These are phyloP conservation scores for Zosterops japonicus DNA, from an alignment of 2,113 vertebrate species.

Conservation along the genomic window DNA sequence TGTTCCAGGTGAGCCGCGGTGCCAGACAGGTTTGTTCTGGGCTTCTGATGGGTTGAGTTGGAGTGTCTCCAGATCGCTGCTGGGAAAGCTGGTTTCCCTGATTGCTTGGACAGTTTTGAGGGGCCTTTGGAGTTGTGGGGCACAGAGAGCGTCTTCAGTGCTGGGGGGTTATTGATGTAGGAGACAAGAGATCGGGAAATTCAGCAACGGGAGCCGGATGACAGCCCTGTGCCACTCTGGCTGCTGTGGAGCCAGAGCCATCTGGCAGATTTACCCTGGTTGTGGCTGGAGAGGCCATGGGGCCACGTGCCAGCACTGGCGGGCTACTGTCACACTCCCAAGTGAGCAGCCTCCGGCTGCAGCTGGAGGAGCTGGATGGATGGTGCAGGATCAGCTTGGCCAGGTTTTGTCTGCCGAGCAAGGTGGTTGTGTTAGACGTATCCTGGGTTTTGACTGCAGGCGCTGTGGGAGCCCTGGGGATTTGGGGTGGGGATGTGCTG, in stretches of 20 bases:
- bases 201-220: not conserved
- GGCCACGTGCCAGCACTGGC: not conserved
- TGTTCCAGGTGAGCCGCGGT: not conserved
- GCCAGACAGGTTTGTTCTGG: not conserved
- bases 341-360: not conserved
- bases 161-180: not conserved
- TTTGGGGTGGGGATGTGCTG: not conserved
- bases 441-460: not conserved
- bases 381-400: not conserved
- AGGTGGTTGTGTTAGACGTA: accelerated
- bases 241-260: not conserved
- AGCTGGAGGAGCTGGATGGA: not conserved
- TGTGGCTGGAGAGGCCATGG: not conserved
- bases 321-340: not conserved
- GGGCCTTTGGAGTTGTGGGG: not conserved
- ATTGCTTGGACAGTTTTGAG: not conserved
- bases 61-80: accelerated
- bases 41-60: not conserved
- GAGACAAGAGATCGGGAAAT: not conserved
- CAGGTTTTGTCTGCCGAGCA: accelerated
- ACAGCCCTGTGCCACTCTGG: too few species aligned
- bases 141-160: not conserved
- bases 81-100: not conserved
- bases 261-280: not conserved
- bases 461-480: not conserved